Conservation (phyloP, 2,113 vertebrate species). For the Bothrops jararaca region DNA sequence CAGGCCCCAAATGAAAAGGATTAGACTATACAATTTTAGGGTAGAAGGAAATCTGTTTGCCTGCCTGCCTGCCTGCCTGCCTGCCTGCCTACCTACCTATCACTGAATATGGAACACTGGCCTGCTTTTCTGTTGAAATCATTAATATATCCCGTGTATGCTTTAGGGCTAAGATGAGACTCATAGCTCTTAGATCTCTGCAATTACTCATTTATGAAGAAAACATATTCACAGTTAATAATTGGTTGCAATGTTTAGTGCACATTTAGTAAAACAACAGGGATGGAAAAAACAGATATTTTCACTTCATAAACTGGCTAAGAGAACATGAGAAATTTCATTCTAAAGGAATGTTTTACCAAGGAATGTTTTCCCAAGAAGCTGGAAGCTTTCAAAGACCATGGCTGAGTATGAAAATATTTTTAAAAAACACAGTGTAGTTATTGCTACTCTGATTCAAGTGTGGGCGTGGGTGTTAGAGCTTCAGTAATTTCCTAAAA, state of each 20-base stretch:
- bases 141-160: neutral
- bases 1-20: neutral
- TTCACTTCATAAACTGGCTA: constrained; percentile 9
- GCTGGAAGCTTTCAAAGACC: neutral
- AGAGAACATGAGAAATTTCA: constrained; percentile 45
- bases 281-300: neutral
- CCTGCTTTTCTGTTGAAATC: neutral
- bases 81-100: no score
- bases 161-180: neutral
- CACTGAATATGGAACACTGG: neutral
- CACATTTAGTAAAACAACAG: neutral
- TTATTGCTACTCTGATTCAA: constrained; percentile 1
- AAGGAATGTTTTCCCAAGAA: constrained; percentile 35
- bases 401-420: neutral
- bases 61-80: no score
- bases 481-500: neutral
- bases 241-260: neutral
- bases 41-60: neutral
- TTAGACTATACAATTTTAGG: neutral
- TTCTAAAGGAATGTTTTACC: constrained; percentile 19
- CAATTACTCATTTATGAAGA: neutral
- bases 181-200: neutral
- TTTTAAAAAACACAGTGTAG: constrained; percentile 18
- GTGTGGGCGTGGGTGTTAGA: neutral
- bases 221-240: neutral